Evolutionary conservation across 2,797 vertebrate genomes (phyloP).

Genomic region (Nannoperca obscura): DNA sequence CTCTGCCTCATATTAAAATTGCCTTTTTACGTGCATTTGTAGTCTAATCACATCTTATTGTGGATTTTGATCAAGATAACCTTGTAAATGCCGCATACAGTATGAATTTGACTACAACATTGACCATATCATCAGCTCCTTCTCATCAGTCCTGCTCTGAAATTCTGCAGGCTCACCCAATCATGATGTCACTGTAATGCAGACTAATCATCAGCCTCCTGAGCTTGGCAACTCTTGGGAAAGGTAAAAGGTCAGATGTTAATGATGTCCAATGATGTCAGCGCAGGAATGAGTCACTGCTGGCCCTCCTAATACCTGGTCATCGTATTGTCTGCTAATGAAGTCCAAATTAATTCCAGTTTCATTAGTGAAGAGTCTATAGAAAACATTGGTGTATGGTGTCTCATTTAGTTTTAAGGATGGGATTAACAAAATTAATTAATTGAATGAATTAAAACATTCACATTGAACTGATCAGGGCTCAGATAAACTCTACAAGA

Average conservation of each 20-base stretch:
- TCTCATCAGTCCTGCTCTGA: constrained; percentile 2
- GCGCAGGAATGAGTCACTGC: constrained; percentile 58
- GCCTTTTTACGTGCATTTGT: neutral
- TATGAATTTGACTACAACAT: neutral
- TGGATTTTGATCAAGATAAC: neutral
- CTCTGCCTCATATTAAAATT: neutral
- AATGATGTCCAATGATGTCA: constrained; percentile 65
- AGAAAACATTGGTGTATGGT: neutral
- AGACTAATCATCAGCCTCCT: constrained; percentile 10
- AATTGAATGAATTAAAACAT: constrained; percentile 10
- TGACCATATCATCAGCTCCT: neutral
- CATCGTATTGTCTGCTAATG: constrained; percentile 42
- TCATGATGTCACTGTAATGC: neutral
- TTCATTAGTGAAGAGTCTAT: constrained; percentile 19
- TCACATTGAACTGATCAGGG: no score
- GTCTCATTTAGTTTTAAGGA: constrained; percentile 23
- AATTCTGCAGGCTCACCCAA: constrained; percentile 1
- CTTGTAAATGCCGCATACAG: neutral
- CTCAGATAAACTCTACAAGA: no score
- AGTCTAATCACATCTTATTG: neutral
- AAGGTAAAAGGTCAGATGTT: constrained; percentile 67
- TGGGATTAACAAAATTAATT: neutral
- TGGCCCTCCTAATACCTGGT: constrained; percentile 37
- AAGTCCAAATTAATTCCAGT: constrained; percentile 34
- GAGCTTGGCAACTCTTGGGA: neutral